Percentiles rank a stretch among this genome's conserved stretches.
Evolutionary conservation across 2,113 vertebrate genomes (phyloP).

Genomic region (Zosterops japonicus): DNA sequence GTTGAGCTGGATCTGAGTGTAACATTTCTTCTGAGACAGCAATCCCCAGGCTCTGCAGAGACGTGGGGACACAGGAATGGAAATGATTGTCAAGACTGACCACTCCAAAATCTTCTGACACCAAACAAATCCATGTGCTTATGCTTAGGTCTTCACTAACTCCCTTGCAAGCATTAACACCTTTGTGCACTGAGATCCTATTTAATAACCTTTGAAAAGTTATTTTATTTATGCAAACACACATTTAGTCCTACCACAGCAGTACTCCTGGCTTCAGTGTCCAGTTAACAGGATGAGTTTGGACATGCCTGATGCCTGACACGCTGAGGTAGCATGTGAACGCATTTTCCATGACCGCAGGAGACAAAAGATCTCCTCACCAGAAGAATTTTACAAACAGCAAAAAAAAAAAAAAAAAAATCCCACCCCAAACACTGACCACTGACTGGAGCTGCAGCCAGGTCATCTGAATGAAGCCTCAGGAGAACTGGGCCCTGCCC

Average conservation of each 20-base stretch:
- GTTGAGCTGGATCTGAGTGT: background rate
- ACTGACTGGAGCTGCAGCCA: background rate
- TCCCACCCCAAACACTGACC: background rate
- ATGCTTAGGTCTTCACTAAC: background rate
- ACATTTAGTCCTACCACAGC: background rate
- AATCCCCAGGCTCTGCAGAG: background rate
- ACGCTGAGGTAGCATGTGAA: background rate
- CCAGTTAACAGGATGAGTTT: background rate
- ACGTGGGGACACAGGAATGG: background rate
- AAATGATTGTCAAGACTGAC: background rate
- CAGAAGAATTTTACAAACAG: background rate
- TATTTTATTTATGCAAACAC: background rate
- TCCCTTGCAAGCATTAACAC: background rate
- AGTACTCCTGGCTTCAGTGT: background rate
- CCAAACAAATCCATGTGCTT: background rate
- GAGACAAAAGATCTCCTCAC: background rate
- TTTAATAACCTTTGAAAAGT: conserved; percentile 2
- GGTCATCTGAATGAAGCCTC: background rate
- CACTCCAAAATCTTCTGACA: background rate
- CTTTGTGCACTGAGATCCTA: background rate
- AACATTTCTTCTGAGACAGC: background rate
- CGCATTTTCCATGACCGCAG: background rate
- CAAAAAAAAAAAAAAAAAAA: background rate
- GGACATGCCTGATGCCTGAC: background rate
- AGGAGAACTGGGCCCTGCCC: background rate